Evolutionary conservation across 2,113 vertebrate genomes (phyloP).

Genomic region (Sylvietta virens): DNA sequence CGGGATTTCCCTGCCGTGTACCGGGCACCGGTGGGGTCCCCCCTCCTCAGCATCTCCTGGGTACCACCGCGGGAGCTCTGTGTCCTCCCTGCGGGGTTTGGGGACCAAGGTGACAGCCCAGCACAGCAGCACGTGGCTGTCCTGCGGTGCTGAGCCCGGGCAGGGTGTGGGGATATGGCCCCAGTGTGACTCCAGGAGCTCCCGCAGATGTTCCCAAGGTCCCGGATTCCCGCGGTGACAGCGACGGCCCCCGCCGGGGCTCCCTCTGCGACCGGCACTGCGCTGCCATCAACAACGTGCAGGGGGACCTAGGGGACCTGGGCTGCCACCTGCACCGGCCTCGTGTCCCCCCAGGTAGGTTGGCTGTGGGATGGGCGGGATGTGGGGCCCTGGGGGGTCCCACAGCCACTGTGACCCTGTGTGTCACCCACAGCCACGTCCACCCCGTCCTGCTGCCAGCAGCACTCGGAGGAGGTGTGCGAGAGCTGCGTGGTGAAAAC

Average conservation of each 20-base stretch:
- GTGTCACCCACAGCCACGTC: background rate
- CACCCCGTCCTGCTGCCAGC: background rate
- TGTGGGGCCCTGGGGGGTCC: rapidly evolving
- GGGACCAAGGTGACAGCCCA: background rate
- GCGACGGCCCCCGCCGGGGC: constrained; percentile 14
- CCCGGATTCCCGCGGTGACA: background rate
- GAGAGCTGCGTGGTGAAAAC: constrained; percentile 74
- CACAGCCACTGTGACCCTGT: rapidly evolving
- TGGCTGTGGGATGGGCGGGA: rapidly evolving
- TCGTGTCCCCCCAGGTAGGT: constrained; percentile 43
- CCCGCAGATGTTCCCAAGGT: background rate
- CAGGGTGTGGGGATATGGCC: rapidly evolving
- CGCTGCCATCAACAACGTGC: constrained; percentile 24
- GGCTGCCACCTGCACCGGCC: constrained; percentile 51
- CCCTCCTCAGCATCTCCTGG: no score
- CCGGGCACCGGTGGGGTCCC: rapidly evolving
- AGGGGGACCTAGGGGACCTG: constrained; percentile 20
- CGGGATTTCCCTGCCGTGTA: rapidly evolving
- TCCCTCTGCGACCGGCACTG: constrained; percentile 59
- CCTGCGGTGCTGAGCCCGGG: rapidly evolving
- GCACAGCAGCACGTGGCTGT: rapidly evolving
- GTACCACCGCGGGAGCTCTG: background rate
- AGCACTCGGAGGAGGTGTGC: constrained; percentile 65
- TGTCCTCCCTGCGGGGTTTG: rapidly evolving
- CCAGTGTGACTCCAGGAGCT: rapidly evolving